A percentile compares a stretch with the other conserved stretches of the same genome.
Evolutionary conservation across 1,140 invertebrate genomes (phyloP).

Genomic region (Leguminivora glycinivorella): DNA sequence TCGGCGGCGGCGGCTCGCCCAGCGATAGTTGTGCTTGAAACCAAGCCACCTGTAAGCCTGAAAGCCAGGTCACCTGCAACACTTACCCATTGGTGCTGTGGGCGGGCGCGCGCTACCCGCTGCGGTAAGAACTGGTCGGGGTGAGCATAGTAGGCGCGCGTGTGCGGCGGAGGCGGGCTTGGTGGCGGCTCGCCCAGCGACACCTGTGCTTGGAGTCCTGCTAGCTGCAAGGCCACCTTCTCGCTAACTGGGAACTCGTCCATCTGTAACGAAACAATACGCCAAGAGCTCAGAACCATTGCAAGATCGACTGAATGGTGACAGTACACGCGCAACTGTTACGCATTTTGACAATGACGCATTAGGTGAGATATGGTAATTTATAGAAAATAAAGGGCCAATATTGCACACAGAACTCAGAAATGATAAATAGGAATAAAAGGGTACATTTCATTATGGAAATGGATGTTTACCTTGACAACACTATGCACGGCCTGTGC

Average conservation of each 20-base stretch:
- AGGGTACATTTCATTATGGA: background rate
- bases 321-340: background rate
- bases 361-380: no score
- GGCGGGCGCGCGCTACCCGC: conserved; percentile 60
- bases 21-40: no score
- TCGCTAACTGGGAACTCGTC: conserved; percentile 97
- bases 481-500: conserved; percentile 97
- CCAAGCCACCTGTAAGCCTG: no score
- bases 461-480: conserved; percentile 86
- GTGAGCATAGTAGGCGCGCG: conserved; percentile 71
- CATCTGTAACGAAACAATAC: conserved; percentile 80
- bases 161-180: conserved; percentile 69
- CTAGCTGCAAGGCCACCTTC: conserved; percentile 95
- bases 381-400: no score
- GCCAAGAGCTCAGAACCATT: no score
- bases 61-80: no score
- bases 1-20: no score
- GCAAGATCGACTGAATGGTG: no score
- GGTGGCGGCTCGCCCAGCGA: conserved; percentile 90
- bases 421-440: no score
- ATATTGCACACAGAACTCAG: no score
- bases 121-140: conserved; percentile 74
- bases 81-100: conserved; percentile 71
- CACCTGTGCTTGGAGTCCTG: conserved; percentile 96
- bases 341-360: no score